Conservation (phyloP, 2,888 invertebrate species). For the Trichopria drosophilae region DNA sequence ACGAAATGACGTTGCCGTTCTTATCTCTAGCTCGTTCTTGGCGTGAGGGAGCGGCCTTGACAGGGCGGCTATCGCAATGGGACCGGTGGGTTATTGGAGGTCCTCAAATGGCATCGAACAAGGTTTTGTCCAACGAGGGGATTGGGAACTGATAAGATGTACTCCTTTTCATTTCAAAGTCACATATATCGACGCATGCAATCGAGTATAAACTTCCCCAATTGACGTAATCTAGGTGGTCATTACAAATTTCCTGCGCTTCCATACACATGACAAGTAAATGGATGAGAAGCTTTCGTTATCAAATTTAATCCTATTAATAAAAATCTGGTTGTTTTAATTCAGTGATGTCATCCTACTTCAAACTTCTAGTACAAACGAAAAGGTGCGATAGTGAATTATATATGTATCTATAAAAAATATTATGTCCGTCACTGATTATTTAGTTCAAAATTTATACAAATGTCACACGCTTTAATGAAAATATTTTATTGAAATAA, state of each 20-base stretch:
- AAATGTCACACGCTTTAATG: no score
- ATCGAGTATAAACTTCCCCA: background rate
- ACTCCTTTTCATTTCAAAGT: slow-evolving; percentile 11
- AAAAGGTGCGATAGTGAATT: no score
- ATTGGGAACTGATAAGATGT: slow-evolving; percentile 42
- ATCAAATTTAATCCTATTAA: background rate
- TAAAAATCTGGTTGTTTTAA: background rate
- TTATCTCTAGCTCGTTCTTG: slow-evolving; percentile 23
- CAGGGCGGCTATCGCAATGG: slow-evolving; percentile 51
- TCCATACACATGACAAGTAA: background rate
- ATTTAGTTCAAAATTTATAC: no score
- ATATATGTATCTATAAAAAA: no score
- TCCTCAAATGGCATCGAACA: slow-evolving; percentile 54
- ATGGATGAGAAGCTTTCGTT: background rate
- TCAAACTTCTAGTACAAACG: no score
- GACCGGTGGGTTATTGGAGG: slow-evolving; percentile 52
- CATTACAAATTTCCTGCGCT: no score
- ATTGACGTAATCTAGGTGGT: slow-evolving; percentile 1
- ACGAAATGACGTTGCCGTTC: no score
- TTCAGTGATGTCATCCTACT: background rate
- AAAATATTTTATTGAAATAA: no score
- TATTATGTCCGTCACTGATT: no score
- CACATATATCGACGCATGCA: slow-evolving; percentile 6
- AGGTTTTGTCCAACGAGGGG: slow-evolving; percentile 38
- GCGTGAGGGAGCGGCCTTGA: slow-evolving; percentile 49